These are phyloP conservation scores for Rhinoderma darwinii DNA, from an alignment of 2,113 vertebrate species.

Conservation along the genomic window DNA sequence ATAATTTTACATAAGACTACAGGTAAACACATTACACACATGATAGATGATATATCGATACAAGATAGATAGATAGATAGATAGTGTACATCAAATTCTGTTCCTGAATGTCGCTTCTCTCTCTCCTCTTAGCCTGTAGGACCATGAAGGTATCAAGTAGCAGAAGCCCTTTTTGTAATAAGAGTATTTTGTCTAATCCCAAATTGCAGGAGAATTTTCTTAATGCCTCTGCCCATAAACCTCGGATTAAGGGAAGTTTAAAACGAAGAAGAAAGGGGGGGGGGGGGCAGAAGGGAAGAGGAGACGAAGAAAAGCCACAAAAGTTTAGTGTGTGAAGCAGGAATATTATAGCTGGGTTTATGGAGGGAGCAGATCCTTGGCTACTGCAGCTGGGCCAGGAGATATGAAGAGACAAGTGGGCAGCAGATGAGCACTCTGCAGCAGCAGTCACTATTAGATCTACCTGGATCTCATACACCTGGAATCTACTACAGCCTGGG, in stretches of 20 bases:
- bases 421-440: constrained; percentile 10
- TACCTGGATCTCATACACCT: constrained; percentile 26
- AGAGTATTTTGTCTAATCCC: constrained; percentile 92
- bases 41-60: not conserved
- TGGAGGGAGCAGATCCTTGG: constrained; percentile 69
- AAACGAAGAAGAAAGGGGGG: not conserved
- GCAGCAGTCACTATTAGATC: not conserved
- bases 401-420: constrained; percentile 18
- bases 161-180: constrained; percentile 80
- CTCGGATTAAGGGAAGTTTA: constrained; percentile 80
- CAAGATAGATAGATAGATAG: not conserved
- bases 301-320: constrained; percentile 45
- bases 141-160: constrained; percentile 84
- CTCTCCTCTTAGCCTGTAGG: constrained; percentile 72
- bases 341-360: constrained; percentile 71
- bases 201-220: constrained; percentile 87
- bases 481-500: not conserved
- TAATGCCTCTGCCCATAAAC: constrained; percentile 86
- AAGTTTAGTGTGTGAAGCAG: constrained; percentile 67
- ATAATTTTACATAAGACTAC: no score
- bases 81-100: no score
- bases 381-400: constrained; percentile 14
- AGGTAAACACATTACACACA: no score
- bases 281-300: constrained; percentile 11
- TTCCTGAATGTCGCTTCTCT: constrained; percentile 37